Conservation (phyloP, 2,113 vertebrate species). For the Ivindomyrus marchei region DNA sequence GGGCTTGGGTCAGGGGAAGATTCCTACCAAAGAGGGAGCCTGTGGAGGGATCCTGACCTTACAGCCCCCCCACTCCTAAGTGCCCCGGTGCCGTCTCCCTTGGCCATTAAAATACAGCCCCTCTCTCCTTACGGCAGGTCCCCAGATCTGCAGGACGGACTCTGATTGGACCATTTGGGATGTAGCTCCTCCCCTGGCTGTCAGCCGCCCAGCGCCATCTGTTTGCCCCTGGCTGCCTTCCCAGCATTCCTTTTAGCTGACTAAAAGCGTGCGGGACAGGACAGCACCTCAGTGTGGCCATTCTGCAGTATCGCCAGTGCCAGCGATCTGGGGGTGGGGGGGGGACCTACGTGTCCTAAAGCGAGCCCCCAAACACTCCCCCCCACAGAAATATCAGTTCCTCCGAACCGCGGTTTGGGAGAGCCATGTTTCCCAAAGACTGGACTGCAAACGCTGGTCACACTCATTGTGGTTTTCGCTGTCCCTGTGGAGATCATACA, state of each 20-base stretch:
- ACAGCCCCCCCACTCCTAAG: slow-evolving; percentile 24
- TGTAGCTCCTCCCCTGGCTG: neutral
- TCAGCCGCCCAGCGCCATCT: neutral
- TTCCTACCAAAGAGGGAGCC: slow-evolving; percentile 49
- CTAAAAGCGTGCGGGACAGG: neutral
- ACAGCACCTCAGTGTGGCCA: neutral
- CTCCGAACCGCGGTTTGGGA: neutral
- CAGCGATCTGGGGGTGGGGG: neutral
- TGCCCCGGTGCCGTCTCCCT: neutral
- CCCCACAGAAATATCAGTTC: neutral
- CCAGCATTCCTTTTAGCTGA: slow-evolving; percentile 1
- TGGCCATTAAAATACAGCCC: neutral
- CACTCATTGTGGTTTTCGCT: neutral
- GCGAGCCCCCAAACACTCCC: neutral
- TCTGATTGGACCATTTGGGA: neutral
- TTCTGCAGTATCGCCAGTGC: neutral
- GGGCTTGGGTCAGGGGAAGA: slow-evolving; percentile 55
- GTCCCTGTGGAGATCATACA: neutral
- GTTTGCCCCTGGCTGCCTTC: neutral
- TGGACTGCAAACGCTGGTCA: neutral
- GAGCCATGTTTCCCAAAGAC: neutral
- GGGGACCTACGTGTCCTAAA: neutral
- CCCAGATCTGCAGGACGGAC: neutral
- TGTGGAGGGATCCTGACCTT: slow-evolving; percentile 23
- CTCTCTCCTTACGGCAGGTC: neutral